Conservation (phyloP, 2,888 invertebrate genomes). For the Cephus pulcher region DNA sequence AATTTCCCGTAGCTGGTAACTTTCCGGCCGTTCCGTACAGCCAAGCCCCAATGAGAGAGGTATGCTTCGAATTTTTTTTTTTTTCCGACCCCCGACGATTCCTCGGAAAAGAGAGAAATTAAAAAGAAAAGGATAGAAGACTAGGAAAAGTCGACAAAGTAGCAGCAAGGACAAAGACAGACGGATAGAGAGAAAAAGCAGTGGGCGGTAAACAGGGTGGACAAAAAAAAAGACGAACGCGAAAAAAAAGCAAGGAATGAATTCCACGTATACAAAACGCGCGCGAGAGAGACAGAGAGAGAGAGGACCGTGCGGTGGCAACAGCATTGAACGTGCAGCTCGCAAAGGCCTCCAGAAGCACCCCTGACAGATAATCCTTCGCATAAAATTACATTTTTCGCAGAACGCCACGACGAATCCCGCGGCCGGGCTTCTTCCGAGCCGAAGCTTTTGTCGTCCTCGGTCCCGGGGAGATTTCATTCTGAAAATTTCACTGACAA, state of each 20-base stretch:
- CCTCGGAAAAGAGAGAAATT: not conserved
- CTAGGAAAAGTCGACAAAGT: not conserved
- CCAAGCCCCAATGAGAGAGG: slow-evolving; percentile 16
- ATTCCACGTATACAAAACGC: not conserved
- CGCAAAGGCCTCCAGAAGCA: not conserved
- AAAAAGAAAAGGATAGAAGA: not conserved
- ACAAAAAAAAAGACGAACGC: not conserved
- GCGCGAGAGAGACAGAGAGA: not conserved
- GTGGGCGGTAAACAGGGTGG: not conserved
- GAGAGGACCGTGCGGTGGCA: not conserved
- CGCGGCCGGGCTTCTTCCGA: not conserved
- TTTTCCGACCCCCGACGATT: slow-evolving; percentile 13
- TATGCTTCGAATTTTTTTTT: slow-evolving; percentile 35
- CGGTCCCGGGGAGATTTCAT: not conserved
- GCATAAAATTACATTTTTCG: slow-evolving; percentile 4
- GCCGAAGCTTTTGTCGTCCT: not conserved
- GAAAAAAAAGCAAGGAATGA: not conserved
- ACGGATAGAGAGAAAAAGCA: not conserved
- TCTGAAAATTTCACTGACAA: not conserved
- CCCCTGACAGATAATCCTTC: slow-evolving; percentile 3
- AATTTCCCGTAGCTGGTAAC: slow-evolving; percentile 40
- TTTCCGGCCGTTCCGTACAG: slow-evolving; percentile 17
- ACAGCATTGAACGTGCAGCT: not conserved
- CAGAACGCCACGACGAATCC: slow-evolving; percentile 1
- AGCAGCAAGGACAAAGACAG: not conserved